phyloP scores from a whole-genome alignment of 2,888 invertebrate species.

The Papilio protenor region DNA sequence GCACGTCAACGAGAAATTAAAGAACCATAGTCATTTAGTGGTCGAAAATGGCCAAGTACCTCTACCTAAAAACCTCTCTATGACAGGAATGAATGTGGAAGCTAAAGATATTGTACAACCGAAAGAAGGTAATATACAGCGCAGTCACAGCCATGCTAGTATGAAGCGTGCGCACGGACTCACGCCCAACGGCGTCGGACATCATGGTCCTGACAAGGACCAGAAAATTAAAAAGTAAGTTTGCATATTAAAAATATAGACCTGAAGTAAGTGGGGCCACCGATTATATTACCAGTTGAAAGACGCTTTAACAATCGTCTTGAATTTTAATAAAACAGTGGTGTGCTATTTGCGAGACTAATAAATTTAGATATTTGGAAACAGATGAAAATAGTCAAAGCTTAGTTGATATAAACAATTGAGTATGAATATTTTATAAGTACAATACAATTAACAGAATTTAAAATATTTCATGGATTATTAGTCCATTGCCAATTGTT shows the following conservation, averaged over 20 bases:
- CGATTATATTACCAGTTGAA: too few species aligned
- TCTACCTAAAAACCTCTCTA: constrained; percentile 51
- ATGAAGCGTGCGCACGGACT: constrained; percentile 73
- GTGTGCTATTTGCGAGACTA: too few species aligned
- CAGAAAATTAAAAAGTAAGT: constrained; percentile 75
- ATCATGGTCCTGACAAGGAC: constrained; percentile 68
- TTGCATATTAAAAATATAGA: background rate
- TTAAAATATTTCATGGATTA: constrained; percentile 14
- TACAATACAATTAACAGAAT: background rate
- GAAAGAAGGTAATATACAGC: constrained; percentile 66
- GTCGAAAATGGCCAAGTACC: constrained; percentile 70
- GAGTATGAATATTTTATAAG: background rate
- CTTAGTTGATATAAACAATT: background rate
- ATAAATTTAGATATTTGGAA: too few species aligned
- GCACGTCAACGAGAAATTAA: constrained; percentile 75
- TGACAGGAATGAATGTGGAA: constrained; percentile 47
- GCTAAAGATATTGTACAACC: constrained; percentile 43
- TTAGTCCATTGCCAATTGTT: constrained; percentile 4
- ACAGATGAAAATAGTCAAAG: too few species aligned
- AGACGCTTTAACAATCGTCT: too few species aligned
- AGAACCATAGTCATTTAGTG: constrained; percentile 71
- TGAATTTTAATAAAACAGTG: too few species aligned
- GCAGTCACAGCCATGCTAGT: constrained; percentile 77
- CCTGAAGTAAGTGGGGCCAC: too few species aligned
- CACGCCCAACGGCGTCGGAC: constrained; percentile 73